Base-by-base conservation (phyloP, 2,888 invertebrate genomes). In the Cylloceria caligata region DNA sequence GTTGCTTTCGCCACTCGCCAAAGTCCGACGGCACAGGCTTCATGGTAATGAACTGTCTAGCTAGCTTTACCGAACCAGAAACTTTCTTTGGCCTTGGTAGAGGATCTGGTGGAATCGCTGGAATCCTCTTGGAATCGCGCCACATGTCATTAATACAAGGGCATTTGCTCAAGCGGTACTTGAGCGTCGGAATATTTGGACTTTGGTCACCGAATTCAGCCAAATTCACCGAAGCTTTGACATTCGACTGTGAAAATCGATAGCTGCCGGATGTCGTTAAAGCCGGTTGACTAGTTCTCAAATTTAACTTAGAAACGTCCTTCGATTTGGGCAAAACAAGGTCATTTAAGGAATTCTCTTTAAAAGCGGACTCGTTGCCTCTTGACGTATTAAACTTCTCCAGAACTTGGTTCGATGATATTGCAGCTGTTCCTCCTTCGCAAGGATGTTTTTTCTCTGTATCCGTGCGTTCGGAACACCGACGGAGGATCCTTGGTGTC, bases 91-190 rank as follows among this genome's bases (percentile, higher is more conserved):
- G 3, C 16, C 62, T 80, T 55, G 77, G 65, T 36, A 77, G 21
- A 9, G 83, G 81, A 42, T 85, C 78, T 0, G 83, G 76, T 19
- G 83, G 73, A 13, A 24, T 5, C 3, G 67, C 57, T 13, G 36
- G 55, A 3, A 24, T 7, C 16, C 69, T 45, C 16, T 64, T 36
- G 30, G 52, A 73, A 36, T 77, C 55, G 9, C 52, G 65, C 82
- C 82, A 80, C 62, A 78, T 74, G 16, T 83, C 80, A 13, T 81
- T 57, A 9, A 86, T 60, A 11, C 13, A 4, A 2, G 86, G 85
- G 73, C 87, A 87, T 64, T 87, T 88, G 64, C 80, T 85, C 52
- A 86, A 67, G 6, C 85, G 87, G 64, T 88, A 83, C 78, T 89
- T 88, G 62, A 87, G 47, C 16, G 84, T 74, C 16, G 86, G 36